Conservation (phyloP, 1,140 invertebrate species). For the Temnothorax nylanderi region DNA sequence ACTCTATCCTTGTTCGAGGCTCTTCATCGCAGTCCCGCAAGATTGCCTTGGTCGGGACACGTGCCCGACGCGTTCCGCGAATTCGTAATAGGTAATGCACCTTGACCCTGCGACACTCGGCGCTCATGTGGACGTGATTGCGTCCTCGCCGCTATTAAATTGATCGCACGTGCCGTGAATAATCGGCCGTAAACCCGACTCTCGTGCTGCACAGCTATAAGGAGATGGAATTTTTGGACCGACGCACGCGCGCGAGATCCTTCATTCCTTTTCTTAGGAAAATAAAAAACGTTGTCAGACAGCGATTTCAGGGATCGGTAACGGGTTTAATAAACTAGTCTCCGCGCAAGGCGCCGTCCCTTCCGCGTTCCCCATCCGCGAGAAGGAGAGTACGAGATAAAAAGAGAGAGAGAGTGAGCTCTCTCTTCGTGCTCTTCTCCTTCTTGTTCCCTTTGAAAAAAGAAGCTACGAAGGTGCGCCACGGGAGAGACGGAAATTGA, state of each 20-base stretch:
- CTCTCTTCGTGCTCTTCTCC: neutral
- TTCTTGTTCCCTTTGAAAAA: conserved; percentile 29
- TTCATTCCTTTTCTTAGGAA: neutral
- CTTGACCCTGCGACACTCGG: conserved; percentile 15
- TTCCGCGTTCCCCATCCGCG: conserved; percentile 64
- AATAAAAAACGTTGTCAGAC: conserved; percentile 42
- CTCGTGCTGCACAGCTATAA: neutral
- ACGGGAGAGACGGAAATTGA: conserved; percentile 52
- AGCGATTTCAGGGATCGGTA: conserved; percentile 68
- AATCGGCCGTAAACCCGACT: neutral
- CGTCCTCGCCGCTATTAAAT: conserved; percentile 23
- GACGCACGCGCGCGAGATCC: neutral
- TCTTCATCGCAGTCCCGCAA: neutral
- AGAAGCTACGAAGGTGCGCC: neutral
- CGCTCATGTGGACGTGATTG: conserved; percentile 18
- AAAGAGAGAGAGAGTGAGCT: neutral
- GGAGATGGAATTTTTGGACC: neutral
- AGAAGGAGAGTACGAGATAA: neutral
- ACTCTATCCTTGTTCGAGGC: neutral
- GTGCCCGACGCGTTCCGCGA: conserved; percentile 12
- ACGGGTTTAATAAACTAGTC: conserved; percentile 72
- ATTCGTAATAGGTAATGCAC: neutral
- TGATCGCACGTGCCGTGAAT: conserved; percentile 50
- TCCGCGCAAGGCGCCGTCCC: conserved; percentile 53
- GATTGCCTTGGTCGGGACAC: neutral